Evolutionary conservation across 2,113 vertebrate species (phyloP).

Genomic region (Condylura cristata): DNA sequence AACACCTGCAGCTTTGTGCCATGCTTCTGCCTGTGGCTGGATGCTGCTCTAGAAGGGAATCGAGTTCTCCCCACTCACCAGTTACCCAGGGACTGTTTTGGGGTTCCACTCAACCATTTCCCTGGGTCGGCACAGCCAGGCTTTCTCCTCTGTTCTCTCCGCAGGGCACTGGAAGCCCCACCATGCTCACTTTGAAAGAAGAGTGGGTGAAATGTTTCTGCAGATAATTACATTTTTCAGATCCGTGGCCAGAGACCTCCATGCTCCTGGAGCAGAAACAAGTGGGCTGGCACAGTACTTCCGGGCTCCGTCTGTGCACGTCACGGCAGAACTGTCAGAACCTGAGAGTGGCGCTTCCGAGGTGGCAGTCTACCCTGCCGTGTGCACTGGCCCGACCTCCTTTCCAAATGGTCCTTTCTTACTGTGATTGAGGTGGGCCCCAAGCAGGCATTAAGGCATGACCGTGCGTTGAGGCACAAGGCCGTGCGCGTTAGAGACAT

Average conservation of each 20-base stretch:
- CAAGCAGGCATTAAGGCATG: neutral
- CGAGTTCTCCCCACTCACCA: neutral
- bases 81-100: neutral
- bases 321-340: neutral
- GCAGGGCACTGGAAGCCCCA: neutral
- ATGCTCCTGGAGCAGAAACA: neutral
- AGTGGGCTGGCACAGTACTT: neutral
- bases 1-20: neutral
- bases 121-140: neutral
- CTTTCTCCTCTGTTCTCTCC: neutral
- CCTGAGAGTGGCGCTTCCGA: neutral
- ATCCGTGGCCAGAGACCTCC: neutral
- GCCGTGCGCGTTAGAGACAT: neutral
- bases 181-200: neutral
- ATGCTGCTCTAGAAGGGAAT: neutral
- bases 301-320: neutral
- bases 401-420: neutral
- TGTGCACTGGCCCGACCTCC: too few species aligned
- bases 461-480: too few species aligned
- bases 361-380: neutral
- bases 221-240: neutral
- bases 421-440: neutral
- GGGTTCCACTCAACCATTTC: neutral
- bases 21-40: neutral
- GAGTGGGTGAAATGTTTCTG: neutral